phyloP scores from a whole-genome alignment of 1,140 invertebrate species.

The Acromyrmex heyeri region DNA sequence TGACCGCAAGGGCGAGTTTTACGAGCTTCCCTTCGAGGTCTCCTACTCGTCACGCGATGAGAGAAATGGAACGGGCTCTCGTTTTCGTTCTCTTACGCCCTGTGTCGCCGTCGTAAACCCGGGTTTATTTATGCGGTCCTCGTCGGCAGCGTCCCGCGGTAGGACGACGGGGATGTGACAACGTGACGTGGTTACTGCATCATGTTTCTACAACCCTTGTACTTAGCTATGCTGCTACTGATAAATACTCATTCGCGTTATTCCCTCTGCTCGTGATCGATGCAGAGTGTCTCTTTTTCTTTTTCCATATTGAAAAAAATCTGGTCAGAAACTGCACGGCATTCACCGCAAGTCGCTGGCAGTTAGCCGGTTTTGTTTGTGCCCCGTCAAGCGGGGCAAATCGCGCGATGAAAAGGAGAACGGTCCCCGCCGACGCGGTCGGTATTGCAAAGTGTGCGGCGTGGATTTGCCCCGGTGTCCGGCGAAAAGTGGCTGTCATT shows the following conservation, averaged over 20 bases:
- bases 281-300: neutral
- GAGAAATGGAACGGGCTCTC: slow-evolving; percentile 74
- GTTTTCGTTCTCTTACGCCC: slow-evolving; percentile 76
- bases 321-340: neutral
- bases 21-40: slow-evolving; percentile 78
- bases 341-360: neutral
- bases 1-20: slow-evolving; percentile 81
- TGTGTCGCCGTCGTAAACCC: slow-evolving; percentile 81
- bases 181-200: slow-evolving; percentile 82
- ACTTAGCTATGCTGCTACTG: slow-evolving; percentile 71
- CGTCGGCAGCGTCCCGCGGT: slow-evolving; percentile 82
- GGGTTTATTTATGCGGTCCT: slow-evolving; percentile 85
- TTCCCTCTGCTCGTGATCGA: neutral
- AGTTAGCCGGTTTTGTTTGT: slow-evolving; percentile 45
- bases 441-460: slow-evolving; percentile 51
- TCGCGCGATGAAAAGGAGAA: slow-evolving; percentile 56
- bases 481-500: slow-evolving; percentile 80
- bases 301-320: neutral
- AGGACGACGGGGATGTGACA: slow-evolving; percentile 83
- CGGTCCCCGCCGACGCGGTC: slow-evolving; percentile 7
- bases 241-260: slow-evolving; percentile 58
- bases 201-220: slow-evolving; percentile 74
- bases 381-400: slow-evolving; percentile 37
- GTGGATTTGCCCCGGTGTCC: slow-evolving; percentile 66
- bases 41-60: slow-evolving; percentile 78